Base-by-base conservation (phyloP, 2,797 vertebrate genomes). In the Zalophus californianus region DNA sequence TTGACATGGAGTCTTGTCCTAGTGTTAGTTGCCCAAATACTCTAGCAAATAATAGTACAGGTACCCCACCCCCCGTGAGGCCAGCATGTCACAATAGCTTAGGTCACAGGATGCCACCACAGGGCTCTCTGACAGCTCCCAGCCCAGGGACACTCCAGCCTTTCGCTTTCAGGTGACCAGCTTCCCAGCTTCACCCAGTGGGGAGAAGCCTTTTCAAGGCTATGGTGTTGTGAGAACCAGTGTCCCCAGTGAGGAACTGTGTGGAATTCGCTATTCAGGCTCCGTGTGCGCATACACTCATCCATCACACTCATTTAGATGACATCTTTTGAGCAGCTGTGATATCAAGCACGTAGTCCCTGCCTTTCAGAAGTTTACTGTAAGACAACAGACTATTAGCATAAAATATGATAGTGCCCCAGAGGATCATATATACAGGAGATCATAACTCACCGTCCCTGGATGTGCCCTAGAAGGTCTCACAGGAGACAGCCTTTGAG, bases 171-270 rank as follows among this genome's bases (percentile, higher is more conserved):
- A 3, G 41, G 27, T 15, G 38, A 56, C 15, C 23, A 29, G 68
- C 10, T 15, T 50, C 58, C 44, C 50, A 78, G 56, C 11, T 85
- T 86, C 23, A 9, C 18, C 10, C 11, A 4, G 48, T 16, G 52
- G 25, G 60, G 38, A 86, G 44, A 48, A 54, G 10, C 1, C 14
- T 54, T 62, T 73, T 48, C 58, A 25, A 64, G 60, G 35, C 20
- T 41, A 5, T 41, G 38, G 23, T 82, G 58, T 64, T 73, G 6
- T 41, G 66, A 23, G 62, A 70, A 52, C 27, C 27, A 38, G 62
- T 0, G 18, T 29, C 62, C n/a, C 41, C n/a, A 2, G 3, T 16
- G 52, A 23, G 44, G 68, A 72, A 16, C 85, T 18, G 1, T 0
- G 3, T 50, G 32, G 77, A 56, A 13, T n/a, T 50, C 9, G 13